A percentile compares a stretch with the other conserved stretches of the same genome.
Conservation (phyloP, 2,888 invertebrate genomes). For the Capitulum mitella region DNA sequence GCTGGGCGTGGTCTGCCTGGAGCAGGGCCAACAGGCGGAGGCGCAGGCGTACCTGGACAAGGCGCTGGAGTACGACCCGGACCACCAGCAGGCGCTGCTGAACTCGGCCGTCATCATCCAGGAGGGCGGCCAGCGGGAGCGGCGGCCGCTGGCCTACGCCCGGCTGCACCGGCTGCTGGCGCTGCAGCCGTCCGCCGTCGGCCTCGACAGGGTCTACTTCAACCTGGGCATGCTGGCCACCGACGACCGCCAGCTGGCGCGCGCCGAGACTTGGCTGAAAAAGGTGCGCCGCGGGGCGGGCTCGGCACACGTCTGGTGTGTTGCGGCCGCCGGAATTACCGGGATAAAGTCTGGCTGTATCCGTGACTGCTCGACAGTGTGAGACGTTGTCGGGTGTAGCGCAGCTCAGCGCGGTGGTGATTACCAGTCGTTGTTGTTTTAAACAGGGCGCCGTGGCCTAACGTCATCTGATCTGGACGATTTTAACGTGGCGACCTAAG, state of each 20-base stretch:
- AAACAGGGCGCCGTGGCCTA: too few species aligned
- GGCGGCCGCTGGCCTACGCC: slow-evolving; percentile 55
- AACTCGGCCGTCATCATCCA: slow-evolving; percentile 89
- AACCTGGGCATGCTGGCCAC: slow-evolving; percentile 94
- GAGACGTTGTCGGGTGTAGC: not conserved
- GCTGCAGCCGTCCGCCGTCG: slow-evolving; percentile 37
- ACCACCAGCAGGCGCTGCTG: slow-evolving; percentile 86
- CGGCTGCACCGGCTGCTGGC: slow-evolving; percentile 69
- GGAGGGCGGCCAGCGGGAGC: slow-evolving; percentile 39
- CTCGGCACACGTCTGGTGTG: not conserved
- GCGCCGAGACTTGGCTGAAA: slow-evolving; percentile 85
- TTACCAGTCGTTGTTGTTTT: too few species aligned
- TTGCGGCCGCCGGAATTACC: not conserved
- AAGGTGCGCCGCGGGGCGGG: slow-evolving; percentile 50
- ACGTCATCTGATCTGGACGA: too few species aligned
- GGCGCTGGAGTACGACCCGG: slow-evolving; percentile 84
- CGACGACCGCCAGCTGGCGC: slow-evolving; percentile 82
- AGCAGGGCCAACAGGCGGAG: slow-evolving; percentile 83
- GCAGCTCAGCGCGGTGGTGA: not conserved
- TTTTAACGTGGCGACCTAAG: too few species aligned
- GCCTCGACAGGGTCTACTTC: slow-evolving; percentile 73
- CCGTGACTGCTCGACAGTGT: not conserved
- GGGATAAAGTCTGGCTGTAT: not conserved
- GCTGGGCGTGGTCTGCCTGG: slow-evolving; percentile 89
- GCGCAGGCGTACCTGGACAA: slow-evolving; percentile 87